Evolutionary conservation across 1,140 invertebrate species (phyloP).

Genomic region (Sycobia sp.): DNA sequence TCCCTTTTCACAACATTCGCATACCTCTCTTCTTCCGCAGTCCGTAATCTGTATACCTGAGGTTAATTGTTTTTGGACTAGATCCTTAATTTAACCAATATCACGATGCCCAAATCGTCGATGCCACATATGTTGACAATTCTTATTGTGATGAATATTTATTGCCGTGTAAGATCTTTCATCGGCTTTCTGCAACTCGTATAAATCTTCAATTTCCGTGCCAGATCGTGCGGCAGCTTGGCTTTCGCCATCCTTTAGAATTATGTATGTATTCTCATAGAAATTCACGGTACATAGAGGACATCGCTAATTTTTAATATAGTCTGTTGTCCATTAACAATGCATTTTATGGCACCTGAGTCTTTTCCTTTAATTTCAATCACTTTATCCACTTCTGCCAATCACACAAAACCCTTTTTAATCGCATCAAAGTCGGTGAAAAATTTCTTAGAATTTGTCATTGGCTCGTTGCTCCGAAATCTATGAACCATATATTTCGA

Average conservation of each 20-base stretch:
- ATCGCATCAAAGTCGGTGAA: conserved; percentile 19
- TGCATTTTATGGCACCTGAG: no score
- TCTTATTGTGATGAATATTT: not conserved
- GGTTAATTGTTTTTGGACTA: not conserved
- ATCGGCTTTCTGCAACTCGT: not conserved
- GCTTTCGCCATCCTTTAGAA: not conserved
- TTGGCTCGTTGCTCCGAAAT: conserved; percentile 38
- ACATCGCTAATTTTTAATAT: conserved; percentile 1
- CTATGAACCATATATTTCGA: conserved; percentile 28
- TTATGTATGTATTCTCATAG: no score
- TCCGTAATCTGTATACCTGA: conserved; percentile 11
- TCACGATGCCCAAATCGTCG: no score
- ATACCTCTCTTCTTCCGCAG: conserved; percentile 16
- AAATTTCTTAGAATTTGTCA: conserved; percentile 32
- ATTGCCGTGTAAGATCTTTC: not conserved
- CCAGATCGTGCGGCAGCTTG: not conserved
- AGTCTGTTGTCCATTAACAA: not conserved
- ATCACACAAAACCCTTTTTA: not conserved
- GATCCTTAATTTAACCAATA: conserved; percentile 3
- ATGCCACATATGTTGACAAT: conserved; percentile 31
- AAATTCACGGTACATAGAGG: conserved; percentile 38
- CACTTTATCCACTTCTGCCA: no score
- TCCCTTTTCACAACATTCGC: conserved; percentile 25
- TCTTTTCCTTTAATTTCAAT: no score
- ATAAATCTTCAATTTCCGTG: not conserved